These are phyloP conservation scores for Epiblema foenella DNA, from an alignment of 2,888 invertebrate genomes.

Conservation along the genomic window DNA sequence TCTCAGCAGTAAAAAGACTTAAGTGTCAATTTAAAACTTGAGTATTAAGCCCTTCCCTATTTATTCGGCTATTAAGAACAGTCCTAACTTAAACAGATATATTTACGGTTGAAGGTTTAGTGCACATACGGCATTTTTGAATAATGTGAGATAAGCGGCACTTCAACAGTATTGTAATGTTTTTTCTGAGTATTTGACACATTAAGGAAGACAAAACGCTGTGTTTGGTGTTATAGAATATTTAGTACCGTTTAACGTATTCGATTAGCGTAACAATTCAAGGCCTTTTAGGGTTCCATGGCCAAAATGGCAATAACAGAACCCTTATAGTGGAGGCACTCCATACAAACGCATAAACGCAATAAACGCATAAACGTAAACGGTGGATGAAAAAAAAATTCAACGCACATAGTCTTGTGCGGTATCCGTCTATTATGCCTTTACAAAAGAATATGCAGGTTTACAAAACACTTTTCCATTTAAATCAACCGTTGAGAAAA, in stretches of 20 bases:
- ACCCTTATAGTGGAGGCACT: no score
- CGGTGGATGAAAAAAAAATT: no score
- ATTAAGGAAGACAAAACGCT: constrained; percentile 23
- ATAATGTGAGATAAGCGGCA: constrained; percentile 5
- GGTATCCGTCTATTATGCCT: no score
- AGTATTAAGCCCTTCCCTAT: neutral
- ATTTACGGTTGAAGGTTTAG: neutral
- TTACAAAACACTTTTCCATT: no score
- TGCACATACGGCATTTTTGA: neutral
- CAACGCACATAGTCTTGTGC: no score
- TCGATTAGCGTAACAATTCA: constrained; percentile 3
- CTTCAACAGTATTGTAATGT: constrained; percentile 13
- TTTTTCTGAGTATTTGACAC: constrained; percentile 24
- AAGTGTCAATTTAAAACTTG: neutral
- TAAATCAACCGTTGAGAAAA: no score
- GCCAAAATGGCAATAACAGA: no score
- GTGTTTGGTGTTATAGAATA: constrained; percentile 2
- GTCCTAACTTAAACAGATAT: neutral
- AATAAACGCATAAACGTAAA: no score
- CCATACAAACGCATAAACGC: no score
- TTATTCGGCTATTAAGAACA: neutral
- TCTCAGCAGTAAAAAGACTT: neutral
- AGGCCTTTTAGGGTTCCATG: no score
- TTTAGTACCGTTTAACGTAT: neutral
- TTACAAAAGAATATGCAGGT: no score